These are phyloP conservation scores for Phrynocephalus vlangalii DNA, from an alignment of 2,797 vertebrate species.

Conservation along the genomic window DNA sequence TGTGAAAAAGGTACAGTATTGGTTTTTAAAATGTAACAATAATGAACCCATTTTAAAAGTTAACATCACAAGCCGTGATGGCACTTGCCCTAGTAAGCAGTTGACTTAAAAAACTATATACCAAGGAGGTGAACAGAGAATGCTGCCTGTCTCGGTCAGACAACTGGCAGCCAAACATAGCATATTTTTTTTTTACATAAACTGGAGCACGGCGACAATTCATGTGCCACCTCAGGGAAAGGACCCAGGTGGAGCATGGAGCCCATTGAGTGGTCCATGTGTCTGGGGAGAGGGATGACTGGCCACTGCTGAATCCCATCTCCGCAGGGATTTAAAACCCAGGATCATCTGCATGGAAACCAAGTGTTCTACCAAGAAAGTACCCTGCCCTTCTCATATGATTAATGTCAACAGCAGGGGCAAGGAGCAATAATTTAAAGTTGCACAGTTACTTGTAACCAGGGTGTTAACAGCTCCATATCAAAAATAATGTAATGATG, in stretches of 20 bases:
- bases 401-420: not conserved
- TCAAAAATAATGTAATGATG: too few species aligned
- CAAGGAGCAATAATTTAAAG: too few species aligned
- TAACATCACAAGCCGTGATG: not conserved
- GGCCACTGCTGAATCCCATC: too few species aligned
- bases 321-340: not conserved
- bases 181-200: not conserved
- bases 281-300: too few species aligned
- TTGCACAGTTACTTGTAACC: too few species aligned
- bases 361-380: not conserved
- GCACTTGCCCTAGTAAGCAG: not conserved
- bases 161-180: not conserved
- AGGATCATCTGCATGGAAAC: not conserved
- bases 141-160: not conserved
- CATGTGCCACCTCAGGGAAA: too few species aligned
- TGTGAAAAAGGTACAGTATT: not conserved
- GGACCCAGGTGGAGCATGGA: too few species aligned
- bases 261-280: too few species aligned
- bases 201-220: too few species aligned
- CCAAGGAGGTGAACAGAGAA: not conserved
- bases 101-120: not conserved
- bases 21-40: not conserved
- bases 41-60: not conserved
- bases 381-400: not conserved
- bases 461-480: too few species aligned